Conservation (phyloP, 1,140 invertebrate species). For the Apis cerana region DNA sequence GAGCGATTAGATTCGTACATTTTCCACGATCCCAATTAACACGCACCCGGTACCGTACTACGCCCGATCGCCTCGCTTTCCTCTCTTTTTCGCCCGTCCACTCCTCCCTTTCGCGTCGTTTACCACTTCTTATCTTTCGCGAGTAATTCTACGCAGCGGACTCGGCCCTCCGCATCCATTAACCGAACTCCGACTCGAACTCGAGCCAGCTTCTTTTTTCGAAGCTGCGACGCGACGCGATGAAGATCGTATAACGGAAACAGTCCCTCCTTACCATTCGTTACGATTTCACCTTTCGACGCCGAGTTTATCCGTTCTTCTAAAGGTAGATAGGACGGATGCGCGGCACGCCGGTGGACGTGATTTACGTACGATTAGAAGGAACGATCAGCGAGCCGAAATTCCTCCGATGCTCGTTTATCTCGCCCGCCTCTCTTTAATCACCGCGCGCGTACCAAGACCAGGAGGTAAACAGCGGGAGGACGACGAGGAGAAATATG, state of each 20-base stretch:
- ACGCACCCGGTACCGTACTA: constrained; percentile 24
- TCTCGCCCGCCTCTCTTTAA: constrained; percentile 52
- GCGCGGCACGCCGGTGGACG: background rate
- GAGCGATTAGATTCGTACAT: constrained; percentile 67
- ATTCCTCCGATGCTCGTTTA: constrained; percentile 59
- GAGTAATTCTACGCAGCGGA: too few species aligned
- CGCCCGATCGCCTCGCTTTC: background rate
- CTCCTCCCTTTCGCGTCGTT: too few species aligned
- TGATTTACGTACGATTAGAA: constrained; percentile 49
- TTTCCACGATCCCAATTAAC: constrained; percentile 68
- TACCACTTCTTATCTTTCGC: too few species aligned
- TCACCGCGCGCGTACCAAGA: constrained; percentile 21
- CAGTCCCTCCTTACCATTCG: constrained; percentile 23
- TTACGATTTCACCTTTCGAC: constrained; percentile 27
- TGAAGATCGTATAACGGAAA: constrained; percentile 8
- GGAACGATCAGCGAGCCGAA: constrained; percentile 19
- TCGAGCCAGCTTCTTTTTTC: background rate
- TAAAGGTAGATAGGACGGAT: constrained; percentile 12
- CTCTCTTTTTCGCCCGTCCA: background rate
- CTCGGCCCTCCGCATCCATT: too few species aligned
- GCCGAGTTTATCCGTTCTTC: background rate
- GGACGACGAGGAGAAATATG: constrained; percentile 1
- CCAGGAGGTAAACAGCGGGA: background rate
- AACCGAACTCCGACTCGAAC: too few species aligned
- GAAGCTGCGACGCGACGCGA: background rate